Base-by-base conservation (phyloP, 2,797 vertebrate species). In the Lepilemur septentrionalis region DNA sequence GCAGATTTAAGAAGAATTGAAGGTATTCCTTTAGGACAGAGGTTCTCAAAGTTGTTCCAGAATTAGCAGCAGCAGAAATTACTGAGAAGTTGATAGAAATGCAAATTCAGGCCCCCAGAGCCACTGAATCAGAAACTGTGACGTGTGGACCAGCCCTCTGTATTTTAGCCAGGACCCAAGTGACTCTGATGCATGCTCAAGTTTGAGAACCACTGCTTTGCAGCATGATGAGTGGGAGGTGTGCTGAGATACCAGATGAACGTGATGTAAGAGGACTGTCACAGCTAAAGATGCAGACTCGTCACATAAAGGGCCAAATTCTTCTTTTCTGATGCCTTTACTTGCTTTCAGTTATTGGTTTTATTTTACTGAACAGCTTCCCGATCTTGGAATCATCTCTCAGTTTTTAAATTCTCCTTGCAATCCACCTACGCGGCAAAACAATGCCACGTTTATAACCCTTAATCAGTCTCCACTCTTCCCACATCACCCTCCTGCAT, bases 341-440 rank as follows among this genome's bases (percentile, higher is more conserved):
- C 65, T 86, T 81, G 57, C 41, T 89, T 95, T 93, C 25, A 18
- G 43, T 59, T 52, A 59, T 38, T 65, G 57, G 14, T 50, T 95
- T 92, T 59, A 63, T 85, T 97, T 76, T 78, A 50, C 8, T 30
- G 55, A 81, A 89, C n/a, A 63, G n/a, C 22, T 70, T 95, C 65
- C 43, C 12, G 73, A n/a, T 78, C 52, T 81, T 41, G 65, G 59
- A 93, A 73, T 91, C 55, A 81, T 84, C 94, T 81, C 75, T 94
- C 35, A 63, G 63, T 61, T 91, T 90, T 67, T 70, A 91, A 30
- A 87, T 67, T 92, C 46, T 90, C n/a, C 76, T 89, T 67, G 50
- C 18, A 50, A 23, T 82, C 25, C 25, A 89, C 25, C 78, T 38
- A 46, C 30, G 35, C 22, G 0, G 70, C 35, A 50, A 94, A 75